Base-by-base conservation (phyloP, 1,140 invertebrate species). In the Trichonephila inaurata region DNA sequence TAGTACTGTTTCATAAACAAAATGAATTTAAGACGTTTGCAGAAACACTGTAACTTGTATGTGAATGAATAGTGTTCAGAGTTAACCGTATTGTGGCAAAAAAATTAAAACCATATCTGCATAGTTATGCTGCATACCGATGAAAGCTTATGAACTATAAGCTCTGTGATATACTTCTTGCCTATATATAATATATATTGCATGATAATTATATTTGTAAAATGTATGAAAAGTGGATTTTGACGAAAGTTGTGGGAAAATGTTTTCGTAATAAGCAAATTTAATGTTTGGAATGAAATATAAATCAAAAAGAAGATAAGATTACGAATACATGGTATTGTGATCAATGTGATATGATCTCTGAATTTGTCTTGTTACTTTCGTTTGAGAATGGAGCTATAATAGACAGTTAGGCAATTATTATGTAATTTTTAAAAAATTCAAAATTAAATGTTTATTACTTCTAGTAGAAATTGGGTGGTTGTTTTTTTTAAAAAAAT, bases 141-240 rank as follows among this genome's bases (percentile, higher is more conserved):
- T 8, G 8, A n/a, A 24, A 88, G 62, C 60, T 88, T 66, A 44
- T 88, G 61, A 21, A 40, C 64, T 61, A n/a, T 88, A 64, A 88
- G 61, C 86, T 88, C 86, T 88, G 86, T 88, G 86, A 88, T 88
- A 88, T 88, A 66, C 61, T 40, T 88, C 58, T 28, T 88, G 86
- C 28, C 86, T 88, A 51, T 51, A 51, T 51, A 51, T 51, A 21
- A 88, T n/a, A 40, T 88, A 28, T 64, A 21, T 88, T 88, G 24
- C 51, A 21, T 88, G 86, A 12, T 33, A 44, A 88, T 40, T 58
- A 58, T 85, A 60, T 85, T 85, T 85, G 51, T 85, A 24, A 61
- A 85, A 85, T 24, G n/a, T 51, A 60, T 58, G 83, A 60, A 60
- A 60, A 72, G 19, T 18, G 24, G 28, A 77, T 40, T 77, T 69